Evolutionary conservation across 2,113 vertebrate genomes (phyloP), one percentile per base, ranked within the genome.

Genomic region (Daboia siamensis): DNA sequence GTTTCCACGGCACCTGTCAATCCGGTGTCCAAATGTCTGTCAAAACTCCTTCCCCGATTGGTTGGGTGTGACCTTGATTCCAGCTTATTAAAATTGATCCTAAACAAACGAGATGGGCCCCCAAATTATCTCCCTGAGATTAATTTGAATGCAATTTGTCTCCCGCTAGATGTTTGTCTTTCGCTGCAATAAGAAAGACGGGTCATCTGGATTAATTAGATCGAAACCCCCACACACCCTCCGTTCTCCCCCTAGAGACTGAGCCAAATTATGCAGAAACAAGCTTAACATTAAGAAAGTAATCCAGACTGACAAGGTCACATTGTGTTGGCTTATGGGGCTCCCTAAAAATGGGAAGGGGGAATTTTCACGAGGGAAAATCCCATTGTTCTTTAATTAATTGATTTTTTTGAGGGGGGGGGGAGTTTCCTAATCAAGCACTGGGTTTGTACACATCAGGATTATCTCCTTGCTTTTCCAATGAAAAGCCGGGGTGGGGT

Each of bases 71-170:
- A 94, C 90, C 96, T 96, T 95, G 95, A 97, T 96, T 97, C 96
- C 94, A 95, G 96, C 97, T 96, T 96, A 95, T 97, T 97, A 97
- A 97, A 97, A 97, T 94, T 94, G 96, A 97, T 96, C 94, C 96
- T 97, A 97, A 97, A 96, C 95, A 97, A 97, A 97, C 95, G 93
- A 96, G 97, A 97, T 97, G 96, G 96, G 94, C 69, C 80, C 74
- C 94, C 87, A 74, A 96, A 96, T 96, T 95, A 97, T 97, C 96
- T 97, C 94, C 93, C 94, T 93, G 20, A 93, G 97, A 96, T 96
- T 97, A 97, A 97, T 97, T 93, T 91, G 93, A 29, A 87, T 88
- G 91, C 90, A 94, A 96, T 97, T 97, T 97, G 96, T 97, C 96
- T 97, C 96, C 93, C 11, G 91, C 90, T 57, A 95, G 93, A 90